Evolutionary conservation across 2,888 invertebrate species (phyloP).

Genomic region (Xiphydria camelus): DNA sequence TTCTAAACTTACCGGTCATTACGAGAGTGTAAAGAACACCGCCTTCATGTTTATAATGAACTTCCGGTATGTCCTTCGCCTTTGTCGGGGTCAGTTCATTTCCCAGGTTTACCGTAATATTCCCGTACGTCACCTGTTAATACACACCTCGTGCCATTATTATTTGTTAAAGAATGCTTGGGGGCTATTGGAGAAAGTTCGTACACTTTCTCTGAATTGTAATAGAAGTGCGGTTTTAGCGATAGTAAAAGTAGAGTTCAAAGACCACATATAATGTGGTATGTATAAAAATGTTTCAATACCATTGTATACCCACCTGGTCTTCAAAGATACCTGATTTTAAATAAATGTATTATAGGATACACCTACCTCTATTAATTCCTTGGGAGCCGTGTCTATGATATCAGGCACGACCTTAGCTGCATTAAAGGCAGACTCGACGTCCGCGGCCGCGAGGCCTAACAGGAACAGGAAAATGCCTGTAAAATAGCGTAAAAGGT

Average conservation of each 20-base stretch:
- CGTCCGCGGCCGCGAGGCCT: slow-evolving; percentile 40
- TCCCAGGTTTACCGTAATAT: slow-evolving; percentile 43
- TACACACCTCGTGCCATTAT: background rate
- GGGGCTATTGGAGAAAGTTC: background rate
- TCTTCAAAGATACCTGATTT: no score
- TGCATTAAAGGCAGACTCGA: slow-evolving; percentile 40
- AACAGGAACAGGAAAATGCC: slow-evolving; percentile 35
- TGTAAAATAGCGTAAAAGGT: slow-evolving; percentile 19
- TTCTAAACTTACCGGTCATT: slow-evolving; percentile 42
- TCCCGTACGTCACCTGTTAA: slow-evolving; percentile 49
- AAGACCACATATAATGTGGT: no score
- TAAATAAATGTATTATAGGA: background rate
- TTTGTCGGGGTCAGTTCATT: slow-evolving; percentile 49
- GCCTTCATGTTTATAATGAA: slow-evolving; percentile 53
- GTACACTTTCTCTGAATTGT: no score
- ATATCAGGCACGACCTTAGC: slow-evolving; percentile 51
- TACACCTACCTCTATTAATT: slow-evolving; percentile 45
- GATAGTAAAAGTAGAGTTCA: no score
- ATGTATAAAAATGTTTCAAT: no score
- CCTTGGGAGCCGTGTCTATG: slow-evolving; percentile 43
- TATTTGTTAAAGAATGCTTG: background rate
- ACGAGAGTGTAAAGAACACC: slow-evolving; percentile 53
- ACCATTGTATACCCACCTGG: no score
- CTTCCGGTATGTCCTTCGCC: slow-evolving; percentile 46
- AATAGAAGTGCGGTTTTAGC: no score